A percentile compares a stretch with the other conserved stretches of the same genome.
Conservation (phyloP, 1,140 invertebrate species). For the Drosophila kanapiae region DNA sequence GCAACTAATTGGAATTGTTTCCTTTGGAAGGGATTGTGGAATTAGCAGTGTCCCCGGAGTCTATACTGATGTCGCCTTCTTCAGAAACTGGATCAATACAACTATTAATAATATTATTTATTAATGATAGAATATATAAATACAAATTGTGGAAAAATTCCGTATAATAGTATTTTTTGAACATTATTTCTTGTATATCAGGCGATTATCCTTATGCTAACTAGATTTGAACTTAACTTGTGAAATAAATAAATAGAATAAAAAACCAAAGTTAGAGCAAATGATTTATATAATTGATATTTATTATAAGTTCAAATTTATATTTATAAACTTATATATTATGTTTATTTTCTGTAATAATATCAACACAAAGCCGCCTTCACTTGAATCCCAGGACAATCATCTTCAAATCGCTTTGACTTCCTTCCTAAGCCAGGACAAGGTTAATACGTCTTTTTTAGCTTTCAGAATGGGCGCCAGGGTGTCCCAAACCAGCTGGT, state of each 20-base stretch:
- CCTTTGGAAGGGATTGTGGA: not conserved
- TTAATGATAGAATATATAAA: too few relatives aligned
- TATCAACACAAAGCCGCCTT: not conserved
- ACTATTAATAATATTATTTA: not conserved
- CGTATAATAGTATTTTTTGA: too few relatives aligned
- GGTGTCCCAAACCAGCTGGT: conserved; percentile 89
- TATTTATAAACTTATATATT: not conserved
- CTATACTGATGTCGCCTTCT: not conserved
- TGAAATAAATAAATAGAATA: too few relatives aligned
- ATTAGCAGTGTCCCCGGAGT: not conserved
- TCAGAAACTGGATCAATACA: not conserved
- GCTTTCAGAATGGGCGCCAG: conserved; percentile 90
- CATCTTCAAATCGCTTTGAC: conserved; percentile 87
- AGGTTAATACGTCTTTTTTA: conserved; percentile 88
- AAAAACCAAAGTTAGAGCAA: too few relatives aligned
- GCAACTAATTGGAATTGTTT: conserved; percentile 1
- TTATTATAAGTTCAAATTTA: too few relatives aligned
- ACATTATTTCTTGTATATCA: too few relatives aligned
- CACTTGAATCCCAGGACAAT: too few relatives aligned
- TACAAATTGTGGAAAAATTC: too few relatives aligned
- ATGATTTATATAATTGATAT: too few relatives aligned
- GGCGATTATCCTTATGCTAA: too few relatives aligned
- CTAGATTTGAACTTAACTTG: too few relatives aligned
- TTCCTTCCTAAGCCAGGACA: conserved; percentile 92
- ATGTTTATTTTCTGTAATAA: not conserved